phyloP scores from a whole-genome alignment of 1,140 invertebrate species.

The Tribolium madens region DNA sequence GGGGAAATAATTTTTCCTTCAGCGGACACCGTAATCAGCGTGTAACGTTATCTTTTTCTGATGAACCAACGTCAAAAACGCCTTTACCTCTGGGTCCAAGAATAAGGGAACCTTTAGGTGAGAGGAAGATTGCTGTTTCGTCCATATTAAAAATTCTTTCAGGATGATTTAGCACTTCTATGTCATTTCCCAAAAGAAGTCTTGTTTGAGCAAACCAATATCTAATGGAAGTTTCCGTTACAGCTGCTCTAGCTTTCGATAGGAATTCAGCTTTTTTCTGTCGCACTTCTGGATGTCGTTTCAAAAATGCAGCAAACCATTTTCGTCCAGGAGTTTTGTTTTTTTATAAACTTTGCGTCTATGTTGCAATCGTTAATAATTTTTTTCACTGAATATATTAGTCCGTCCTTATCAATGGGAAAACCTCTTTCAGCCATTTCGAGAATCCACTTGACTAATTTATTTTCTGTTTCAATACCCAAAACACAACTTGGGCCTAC shows the following conservation, averaged over 20 bases:
- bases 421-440: too few species aligned
- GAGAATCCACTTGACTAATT: too few species aligned
- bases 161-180: constrained; percentile 59
- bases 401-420: too few species aligned
- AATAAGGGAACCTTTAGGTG: constrained; percentile 57
- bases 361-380: background rate
- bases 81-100: constrained; percentile 55
- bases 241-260: constrained; percentile 58
- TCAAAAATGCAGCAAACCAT: constrained; percentile 57
- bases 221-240: constrained; percentile 58
- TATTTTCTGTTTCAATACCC: too few species aligned
- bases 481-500: too few species aligned
- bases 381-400: too few species aligned
- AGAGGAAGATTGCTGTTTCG: constrained; percentile 61
- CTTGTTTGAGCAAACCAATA: constrained; percentile 60
- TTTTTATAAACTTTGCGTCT: too few species aligned
- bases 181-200: constrained; percentile 56
- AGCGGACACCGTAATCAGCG: constrained; percentile 50
- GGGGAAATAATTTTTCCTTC: constrained; percentile 45
- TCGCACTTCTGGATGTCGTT: constrained; percentile 59
- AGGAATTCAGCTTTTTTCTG: constrained; percentile 61
- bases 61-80: constrained; percentile 50
- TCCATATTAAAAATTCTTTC: constrained; percentile 61
- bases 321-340: background rate
- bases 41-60: constrained; percentile 56